Base-by-base conservation (phyloP, 2,797 vertebrate species). In the Sciurus vulgaris region DNA sequence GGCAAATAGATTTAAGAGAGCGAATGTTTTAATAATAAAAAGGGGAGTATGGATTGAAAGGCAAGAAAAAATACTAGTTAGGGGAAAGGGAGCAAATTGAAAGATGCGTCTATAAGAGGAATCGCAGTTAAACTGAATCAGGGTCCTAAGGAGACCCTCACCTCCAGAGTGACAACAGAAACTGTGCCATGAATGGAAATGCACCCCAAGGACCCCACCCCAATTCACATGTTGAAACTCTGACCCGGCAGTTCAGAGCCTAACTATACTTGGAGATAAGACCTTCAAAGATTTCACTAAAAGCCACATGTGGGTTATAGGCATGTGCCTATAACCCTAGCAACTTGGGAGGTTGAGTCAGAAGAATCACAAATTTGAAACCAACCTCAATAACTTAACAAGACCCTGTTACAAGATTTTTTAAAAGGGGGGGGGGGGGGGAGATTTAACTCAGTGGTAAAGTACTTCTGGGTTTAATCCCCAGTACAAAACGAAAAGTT, bases 11-110 rank as follows among this genome's bases (percentile, higher is more conserved):
- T 59, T 84, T 94, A 44, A 1, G 18, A 93, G 85, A 89, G 20
- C 86, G 65, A 5, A n/a, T 7, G 4, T 54, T 65, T 78, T 59
- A 91, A 76, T 76, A 89, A 87, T 38, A 74, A 73, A 61, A 85
- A 73, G 18, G 15, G 7, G 13, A 35, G 7, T 33, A 92, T 47
- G 20, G 10, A 83, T 30, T 65, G 78, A 93, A 93, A 76, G 9
- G 1, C 41, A 85, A 69, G 67, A 74, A 82, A 91, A 35, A 78
- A 14, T 11, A 76, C 69, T 44, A 70, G 7, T 81, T 89, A 90
- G 59, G n/a, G 35, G 38, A 24, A 93, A 96, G 91, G 67, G 20
- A 92, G 44, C 15, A 86, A 82, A n/a, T 56, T 81, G 51, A 93
- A 87, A 79, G 33, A 88, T 13, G 41, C 12, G 59, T 15, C 26